Conservation (phyloP, 2,797 vertebrate genomes). For the Psittacula derbiana region DNA sequence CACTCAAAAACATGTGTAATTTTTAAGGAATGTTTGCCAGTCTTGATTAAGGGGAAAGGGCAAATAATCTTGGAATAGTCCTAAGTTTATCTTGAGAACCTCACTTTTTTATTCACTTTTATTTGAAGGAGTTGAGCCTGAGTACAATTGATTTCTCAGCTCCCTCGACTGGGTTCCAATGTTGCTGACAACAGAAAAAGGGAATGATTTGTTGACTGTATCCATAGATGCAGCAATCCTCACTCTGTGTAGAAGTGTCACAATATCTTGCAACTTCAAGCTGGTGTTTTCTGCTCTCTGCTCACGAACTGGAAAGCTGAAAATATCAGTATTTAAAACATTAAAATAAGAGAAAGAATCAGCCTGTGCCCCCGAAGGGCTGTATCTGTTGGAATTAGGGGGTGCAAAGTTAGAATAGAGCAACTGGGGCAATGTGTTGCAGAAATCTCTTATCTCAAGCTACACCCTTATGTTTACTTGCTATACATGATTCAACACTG, state of each 20-base stretch:
- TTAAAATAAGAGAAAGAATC: background rate
- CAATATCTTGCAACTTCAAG: background rate
- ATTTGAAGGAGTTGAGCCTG: background rate
- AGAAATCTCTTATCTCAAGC: background rate
- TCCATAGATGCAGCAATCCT: background rate
- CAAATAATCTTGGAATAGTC: background rate
- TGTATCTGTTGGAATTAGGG: background rate
- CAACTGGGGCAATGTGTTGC: background rate
- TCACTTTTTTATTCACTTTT: background rate
- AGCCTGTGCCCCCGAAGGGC: background rate
- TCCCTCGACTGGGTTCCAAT: background rate
- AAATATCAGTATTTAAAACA: background rate
- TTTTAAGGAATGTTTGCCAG: background rate
- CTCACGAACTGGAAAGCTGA: background rate
- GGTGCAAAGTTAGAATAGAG: background rate
- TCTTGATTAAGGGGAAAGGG: background rate
- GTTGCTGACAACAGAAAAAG: conserved; percentile 12
- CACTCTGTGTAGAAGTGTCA: background rate
- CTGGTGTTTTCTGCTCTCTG: background rate
- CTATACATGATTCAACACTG: background rate
- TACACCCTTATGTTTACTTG: background rate
- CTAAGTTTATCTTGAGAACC: background rate
- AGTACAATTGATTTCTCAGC: background rate
- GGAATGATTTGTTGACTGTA: conserved; percentile 1
- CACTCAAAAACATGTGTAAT: background rate